Evolutionary conservation across 2,113 vertebrate genomes (phyloP).

Genomic region (Nicator chloris): DNA sequence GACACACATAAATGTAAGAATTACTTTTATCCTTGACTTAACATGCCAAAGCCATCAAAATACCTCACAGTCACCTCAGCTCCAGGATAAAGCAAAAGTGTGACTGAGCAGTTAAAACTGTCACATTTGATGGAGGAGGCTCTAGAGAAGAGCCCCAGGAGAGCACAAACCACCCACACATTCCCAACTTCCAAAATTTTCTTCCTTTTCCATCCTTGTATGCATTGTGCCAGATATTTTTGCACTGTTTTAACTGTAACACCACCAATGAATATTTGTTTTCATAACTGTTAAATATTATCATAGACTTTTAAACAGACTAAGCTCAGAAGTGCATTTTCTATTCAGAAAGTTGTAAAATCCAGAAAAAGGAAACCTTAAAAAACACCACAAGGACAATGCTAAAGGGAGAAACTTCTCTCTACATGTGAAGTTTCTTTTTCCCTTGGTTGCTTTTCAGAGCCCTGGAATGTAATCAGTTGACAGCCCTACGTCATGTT

Average conservation of each 20-base stretch:
- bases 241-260: not conserved
- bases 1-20: not conserved
- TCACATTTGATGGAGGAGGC: not conserved
- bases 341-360: not conserved
- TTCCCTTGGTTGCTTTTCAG: not conserved
- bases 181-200: not conserved
- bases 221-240: not conserved
- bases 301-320: not conserved
- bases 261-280: not conserved
- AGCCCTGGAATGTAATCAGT: conserved; percentile 7
- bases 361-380: not conserved
- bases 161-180: accelerated
- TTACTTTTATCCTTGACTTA: not conserved
- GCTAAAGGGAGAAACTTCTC: not conserved
- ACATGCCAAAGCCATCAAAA: not conserved
- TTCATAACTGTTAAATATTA: not conserved
- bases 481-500: not conserved
- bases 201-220: not conserved
- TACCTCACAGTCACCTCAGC: not conserved
- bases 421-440: not conserved
- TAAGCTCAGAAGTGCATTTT: not conserved
- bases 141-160: not conserved
- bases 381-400: not conserved
- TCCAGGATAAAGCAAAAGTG: not conserved
- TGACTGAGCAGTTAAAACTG: not conserved